Conservation (phyloP, 2,113 vertebrate genomes). For the Dunckerocampus dactyliophorus region DNA sequence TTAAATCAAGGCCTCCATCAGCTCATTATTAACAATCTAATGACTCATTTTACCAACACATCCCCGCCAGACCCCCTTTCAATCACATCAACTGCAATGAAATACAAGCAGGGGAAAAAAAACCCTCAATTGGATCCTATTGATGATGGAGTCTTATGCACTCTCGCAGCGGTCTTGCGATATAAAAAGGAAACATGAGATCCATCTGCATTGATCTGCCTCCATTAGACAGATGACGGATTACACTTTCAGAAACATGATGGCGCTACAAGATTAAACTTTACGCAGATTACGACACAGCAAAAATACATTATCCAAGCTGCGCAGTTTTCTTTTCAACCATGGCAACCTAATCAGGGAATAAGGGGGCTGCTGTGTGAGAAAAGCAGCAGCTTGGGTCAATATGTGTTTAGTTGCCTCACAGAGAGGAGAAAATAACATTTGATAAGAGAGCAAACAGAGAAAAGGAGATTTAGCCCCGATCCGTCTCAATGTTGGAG, state of each 20-base stretch:
- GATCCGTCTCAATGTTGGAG: constrained; percentile 13
- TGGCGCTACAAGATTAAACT: constrained; percentile 42
- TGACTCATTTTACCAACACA: constrained; percentile 43
- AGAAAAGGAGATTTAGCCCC: constrained; percentile 16
- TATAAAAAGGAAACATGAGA: constrained; percentile 63
- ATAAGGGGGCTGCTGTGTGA: constrained; percentile 14
- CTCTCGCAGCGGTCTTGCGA: constrained; percentile 51
- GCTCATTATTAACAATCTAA: constrained; percentile 32
- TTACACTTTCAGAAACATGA: constrained; percentile 54
- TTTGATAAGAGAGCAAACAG: constrained; percentile 32
- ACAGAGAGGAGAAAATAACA: constrained; percentile 17
- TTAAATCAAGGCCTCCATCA: constrained; percentile 38
- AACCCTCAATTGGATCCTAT: constrained; percentile 34
- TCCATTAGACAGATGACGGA: constrained; percentile 56
- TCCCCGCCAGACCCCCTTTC: constrained; percentile 13
- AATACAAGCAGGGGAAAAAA: constrained; percentile 26
- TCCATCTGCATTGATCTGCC: constrained; percentile 55
- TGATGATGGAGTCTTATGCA: constrained; percentile 38
- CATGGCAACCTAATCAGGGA: not conserved
- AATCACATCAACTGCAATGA: constrained; percentile 53
- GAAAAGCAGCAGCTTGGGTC: constrained; percentile 37
- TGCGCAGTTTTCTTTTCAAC: no score
- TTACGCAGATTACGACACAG: not conserved
- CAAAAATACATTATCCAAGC: constrained; percentile 31
- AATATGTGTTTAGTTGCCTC: constrained; percentile 48